Evolutionary conservation across 2,797 vertebrate species (phyloP).

Genomic region (Cercopithecus hamlyni): DNA sequence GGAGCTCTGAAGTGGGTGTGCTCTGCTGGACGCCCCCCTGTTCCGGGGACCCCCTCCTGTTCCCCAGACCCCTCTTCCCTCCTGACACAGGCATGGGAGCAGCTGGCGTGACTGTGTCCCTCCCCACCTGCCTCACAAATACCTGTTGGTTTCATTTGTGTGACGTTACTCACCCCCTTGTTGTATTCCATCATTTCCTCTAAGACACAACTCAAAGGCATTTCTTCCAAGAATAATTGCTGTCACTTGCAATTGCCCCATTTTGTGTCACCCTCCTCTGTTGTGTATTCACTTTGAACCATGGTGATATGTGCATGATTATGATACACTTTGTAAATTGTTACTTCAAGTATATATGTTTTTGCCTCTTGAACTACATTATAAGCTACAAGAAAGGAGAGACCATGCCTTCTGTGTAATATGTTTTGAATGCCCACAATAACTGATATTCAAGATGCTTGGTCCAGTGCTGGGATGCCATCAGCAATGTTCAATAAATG

Average conservation of each 20-base stretch:
- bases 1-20: neutral
- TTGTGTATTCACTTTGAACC: neutral
- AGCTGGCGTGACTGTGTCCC: rapidly evolving
- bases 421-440: neutral
- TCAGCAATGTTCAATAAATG: neutral
- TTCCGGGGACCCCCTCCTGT: neutral
- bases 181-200: neutral
- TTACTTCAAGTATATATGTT: neutral
- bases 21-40: neutral
- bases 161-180: neutral
- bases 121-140: neutral
- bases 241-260: neutral
- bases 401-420: neutral
- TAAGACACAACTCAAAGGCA: neutral
- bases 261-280: neutral
- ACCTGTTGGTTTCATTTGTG: neutral
- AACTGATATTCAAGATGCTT: neutral
- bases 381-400: neutral
- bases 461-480: neutral
- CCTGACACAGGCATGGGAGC: neutral
- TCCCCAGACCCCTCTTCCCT: rapidly evolving
- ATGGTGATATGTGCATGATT: rapidly evolving
- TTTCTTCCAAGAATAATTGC: neutral
- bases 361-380: neutral
- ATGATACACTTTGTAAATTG: neutral